phyloP scores from a whole-genome alignment of 2,888 invertebrate species.

The Drosophila acutilabella region DNA sequence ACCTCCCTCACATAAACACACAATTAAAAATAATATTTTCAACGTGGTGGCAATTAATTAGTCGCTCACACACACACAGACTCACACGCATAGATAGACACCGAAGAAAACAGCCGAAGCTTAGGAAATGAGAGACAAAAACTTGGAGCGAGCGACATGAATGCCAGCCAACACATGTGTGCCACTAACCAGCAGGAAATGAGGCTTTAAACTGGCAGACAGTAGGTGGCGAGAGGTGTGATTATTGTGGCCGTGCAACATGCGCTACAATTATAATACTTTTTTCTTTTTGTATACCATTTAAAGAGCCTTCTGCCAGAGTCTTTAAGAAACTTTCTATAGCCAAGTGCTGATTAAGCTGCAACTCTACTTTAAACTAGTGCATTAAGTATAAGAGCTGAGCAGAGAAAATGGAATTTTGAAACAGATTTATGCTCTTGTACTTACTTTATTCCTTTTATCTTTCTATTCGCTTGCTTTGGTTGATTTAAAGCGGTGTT shows the following conservation, averaged over 20 bases:
- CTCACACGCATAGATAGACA: neutral
- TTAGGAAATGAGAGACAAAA: constrained; percentile 10
- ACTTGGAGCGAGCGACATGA: constrained; percentile 15
- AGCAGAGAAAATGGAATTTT: too few species aligned
- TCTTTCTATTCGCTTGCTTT: too few species aligned
- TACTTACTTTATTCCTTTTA: too few species aligned
- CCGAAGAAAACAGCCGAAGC: constrained; percentile 14
- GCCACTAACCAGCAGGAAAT: constrained; percentile 6
- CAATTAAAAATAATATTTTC: constrained; percentile 83
- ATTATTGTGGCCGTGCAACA: constrained; percentile 35
- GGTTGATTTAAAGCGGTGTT: neutral
- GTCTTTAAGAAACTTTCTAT: neutral
- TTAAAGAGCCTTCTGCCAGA: constrained; percentile 18
- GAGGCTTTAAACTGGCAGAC: neutral
- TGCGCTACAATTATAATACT: constrained; percentile 16
- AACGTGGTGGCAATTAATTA: constrained; percentile 83
- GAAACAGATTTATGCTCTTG: too few species aligned
- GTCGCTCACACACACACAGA: constrained; percentile 48
- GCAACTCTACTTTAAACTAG: neutral
- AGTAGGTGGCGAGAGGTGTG: constrained; percentile 1
- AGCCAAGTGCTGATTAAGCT: neutral
- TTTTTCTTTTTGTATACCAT: neutral
- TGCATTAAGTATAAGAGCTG: too few species aligned
- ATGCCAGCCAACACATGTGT: constrained; percentile 42
- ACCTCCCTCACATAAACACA: constrained; percentile 75